Percentiles rank a stretch among this genome's conserved stretches.
Conservation (phyloP, 1,140 invertebrate genomes). For the Tigriopus japonicus region DNA sequence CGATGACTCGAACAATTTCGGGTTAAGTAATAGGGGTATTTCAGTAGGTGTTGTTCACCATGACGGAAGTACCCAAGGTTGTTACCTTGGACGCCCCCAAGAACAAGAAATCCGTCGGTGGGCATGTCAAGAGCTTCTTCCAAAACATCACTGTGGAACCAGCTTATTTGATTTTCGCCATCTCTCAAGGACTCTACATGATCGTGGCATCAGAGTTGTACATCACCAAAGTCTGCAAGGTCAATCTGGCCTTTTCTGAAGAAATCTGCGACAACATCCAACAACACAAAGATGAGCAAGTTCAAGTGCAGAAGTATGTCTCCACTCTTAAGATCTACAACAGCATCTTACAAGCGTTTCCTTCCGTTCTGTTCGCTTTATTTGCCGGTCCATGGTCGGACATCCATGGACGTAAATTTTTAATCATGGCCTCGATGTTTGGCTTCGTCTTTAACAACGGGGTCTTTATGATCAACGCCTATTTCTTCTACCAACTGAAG, state of each 20-base stretch:
- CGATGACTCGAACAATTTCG: background rate
- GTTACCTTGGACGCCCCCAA: background rate
- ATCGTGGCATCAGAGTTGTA: background rate
- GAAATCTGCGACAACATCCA: conserved; percentile 2
- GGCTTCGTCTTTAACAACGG: conserved; percentile 12
- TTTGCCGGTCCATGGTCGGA: conserved; percentile 14
- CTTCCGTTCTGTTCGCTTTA: background rate
- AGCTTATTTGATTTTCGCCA: background rate
- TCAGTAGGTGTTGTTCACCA: background rate
- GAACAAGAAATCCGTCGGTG: background rate
- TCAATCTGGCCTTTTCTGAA: background rate
- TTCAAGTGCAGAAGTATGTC: conserved; percentile 11
- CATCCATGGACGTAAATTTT: background rate
- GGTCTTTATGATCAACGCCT: conserved; percentile 6
- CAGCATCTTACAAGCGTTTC: conserved; percentile 1
- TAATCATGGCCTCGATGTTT: conserved; percentile 4
- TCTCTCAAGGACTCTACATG: background rate
- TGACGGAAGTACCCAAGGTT: background rate
- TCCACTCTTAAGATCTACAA: conserved; percentile 7
- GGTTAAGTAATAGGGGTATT: background rate
- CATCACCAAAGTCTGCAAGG: conserved; percentile 6
- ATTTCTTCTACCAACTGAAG: conserved; percentile 7
- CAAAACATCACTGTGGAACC: background rate
- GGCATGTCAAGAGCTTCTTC: background rate
- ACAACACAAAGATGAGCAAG: background rate